Evolutionary conservation across 2,797 vertebrate species (phyloP).

Genomic region (Lophius americanus): DNA sequence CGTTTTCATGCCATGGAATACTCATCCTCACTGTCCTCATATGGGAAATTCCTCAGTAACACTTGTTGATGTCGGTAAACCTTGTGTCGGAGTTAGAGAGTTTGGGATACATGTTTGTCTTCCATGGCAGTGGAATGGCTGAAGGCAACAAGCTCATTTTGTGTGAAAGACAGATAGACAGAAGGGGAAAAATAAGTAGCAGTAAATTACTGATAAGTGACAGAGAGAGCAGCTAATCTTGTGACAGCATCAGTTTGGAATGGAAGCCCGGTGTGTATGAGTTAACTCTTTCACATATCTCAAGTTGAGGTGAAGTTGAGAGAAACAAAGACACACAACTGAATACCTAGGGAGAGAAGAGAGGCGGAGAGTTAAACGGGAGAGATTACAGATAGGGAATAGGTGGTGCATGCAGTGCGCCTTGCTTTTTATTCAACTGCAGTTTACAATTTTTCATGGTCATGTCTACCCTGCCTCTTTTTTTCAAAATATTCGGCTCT

Average conservation of each 20-base stretch:
- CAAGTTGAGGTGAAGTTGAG: slow-evolving; percentile 68
- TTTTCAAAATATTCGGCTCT: slow-evolving; percentile 78
- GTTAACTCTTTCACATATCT: slow-evolving; percentile 84
- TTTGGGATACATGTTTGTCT: slow-evolving; percentile 55
- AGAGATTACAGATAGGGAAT: slow-evolving; percentile 43
- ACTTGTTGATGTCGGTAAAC: slow-evolving; percentile 64
- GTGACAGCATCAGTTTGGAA: slow-evolving; percentile 84
- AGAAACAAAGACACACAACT: slow-evolving; percentile 33
- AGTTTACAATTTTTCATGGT: slow-evolving; percentile 81
- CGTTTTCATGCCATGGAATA: slow-evolving; percentile 15
- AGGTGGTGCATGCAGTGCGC: slow-evolving; percentile 41
- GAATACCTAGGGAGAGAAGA: slow-evolving; percentile 41
- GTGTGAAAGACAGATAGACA: slow-evolving; percentile 55
- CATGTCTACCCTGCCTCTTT: slow-evolving; percentile 65
- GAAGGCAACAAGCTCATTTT: slow-evolving; percentile 70
- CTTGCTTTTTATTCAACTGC: slow-evolving; percentile 78
- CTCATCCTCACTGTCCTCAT: slow-evolving; percentile 33
- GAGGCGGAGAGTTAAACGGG: slow-evolving; percentile 36
- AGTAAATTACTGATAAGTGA: slow-evolving; percentile 82
- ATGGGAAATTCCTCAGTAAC: slow-evolving; percentile 61
- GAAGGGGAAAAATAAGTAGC: slow-evolving; percentile 66
- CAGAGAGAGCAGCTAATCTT: slow-evolving; percentile 73
- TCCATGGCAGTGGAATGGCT: slow-evolving; percentile 60
- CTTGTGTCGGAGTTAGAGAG: slow-evolving; percentile 44
- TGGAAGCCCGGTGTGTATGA: slow-evolving; percentile 76